Evolutionary conservation across 1,140 invertebrate species (phyloP).

Genomic region (Drosophila pachea): DNA sequence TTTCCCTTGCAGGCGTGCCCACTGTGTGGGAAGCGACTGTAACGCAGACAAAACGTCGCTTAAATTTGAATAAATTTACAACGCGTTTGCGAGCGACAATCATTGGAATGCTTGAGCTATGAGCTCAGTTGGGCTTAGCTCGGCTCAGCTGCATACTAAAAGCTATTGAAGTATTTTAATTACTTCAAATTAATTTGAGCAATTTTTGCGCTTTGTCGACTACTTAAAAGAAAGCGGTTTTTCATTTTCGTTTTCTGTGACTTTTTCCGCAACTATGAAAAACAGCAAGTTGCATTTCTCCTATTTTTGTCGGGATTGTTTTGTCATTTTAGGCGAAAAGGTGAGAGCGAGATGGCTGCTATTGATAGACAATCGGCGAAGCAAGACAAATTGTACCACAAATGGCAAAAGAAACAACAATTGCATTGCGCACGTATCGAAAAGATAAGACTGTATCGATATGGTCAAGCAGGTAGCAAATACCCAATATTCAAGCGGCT

Average conservation of each 20-base stretch:
- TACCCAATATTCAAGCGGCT: not conserved
- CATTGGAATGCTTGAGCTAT: constrained; percentile 37
- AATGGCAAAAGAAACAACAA: constrained; percentile 46
- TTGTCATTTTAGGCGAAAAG: constrained; percentile 31
- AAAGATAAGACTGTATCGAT: constrained; percentile 43
- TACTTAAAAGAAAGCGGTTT: constrained; percentile 35
- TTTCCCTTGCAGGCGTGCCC: constrained; percentile 28
- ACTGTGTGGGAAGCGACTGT: constrained; percentile 43
- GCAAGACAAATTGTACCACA: constrained; percentile 51
- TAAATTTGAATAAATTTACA: constrained; percentile 61
- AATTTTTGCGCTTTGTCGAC: constrained; percentile 9
- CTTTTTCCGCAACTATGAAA: constrained; percentile 33
- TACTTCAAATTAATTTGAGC: constrained; percentile 32
- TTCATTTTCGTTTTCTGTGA: constrained; percentile 8
- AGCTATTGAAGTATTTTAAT: constrained; percentile 46
- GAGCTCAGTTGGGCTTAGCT: constrained; percentile 34
- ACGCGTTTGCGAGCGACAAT: constrained; percentile 32
- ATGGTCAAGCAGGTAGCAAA: constrained; percentile 48
- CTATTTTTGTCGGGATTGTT: constrained; percentile 35
- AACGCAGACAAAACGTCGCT: constrained; percentile 36
- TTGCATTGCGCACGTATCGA: constrained; percentile 25
- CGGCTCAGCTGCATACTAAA: constrained; percentile 27
- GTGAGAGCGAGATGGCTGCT: constrained; percentile 10
- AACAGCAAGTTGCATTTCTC: constrained; percentile 47
- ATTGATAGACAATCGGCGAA: constrained; percentile 39